Evolutionary conservation across 1,140 invertebrate species (phyloP).

Genomic region (Drosophila kanapiae): DNA sequence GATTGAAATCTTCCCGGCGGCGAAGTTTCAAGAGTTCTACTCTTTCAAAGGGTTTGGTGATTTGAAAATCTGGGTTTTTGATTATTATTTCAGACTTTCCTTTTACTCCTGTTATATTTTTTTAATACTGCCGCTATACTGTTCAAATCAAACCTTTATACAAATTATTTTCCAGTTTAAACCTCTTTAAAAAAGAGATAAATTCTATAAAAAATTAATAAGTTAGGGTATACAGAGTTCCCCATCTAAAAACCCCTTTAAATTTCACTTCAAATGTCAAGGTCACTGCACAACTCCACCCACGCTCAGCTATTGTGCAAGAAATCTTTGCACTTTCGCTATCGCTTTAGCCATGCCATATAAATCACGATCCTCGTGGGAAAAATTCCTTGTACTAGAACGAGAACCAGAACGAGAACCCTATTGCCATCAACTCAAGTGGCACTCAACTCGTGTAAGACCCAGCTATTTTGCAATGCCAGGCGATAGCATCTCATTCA

Average conservation of each 20-base stretch:
- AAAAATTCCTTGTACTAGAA: slow-evolving; percentile 8
- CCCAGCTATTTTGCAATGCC: slow-evolving; percentile 32
- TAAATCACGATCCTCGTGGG: slow-evolving; percentile 44
- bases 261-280: slow-evolving; percentile 45
- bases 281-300: slow-evolving; percentile 27
- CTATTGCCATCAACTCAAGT: slow-evolving; percentile 13
- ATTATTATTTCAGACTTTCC: too few species aligned
- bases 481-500: slow-evolving; percentile 43
- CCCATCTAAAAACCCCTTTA: background rate
- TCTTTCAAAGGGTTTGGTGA: background rate
- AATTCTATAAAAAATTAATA: background rate
- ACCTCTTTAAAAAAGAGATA: background rate
- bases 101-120: background rate
- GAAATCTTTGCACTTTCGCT: slow-evolving; percentile 34
- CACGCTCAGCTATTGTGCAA: background rate
- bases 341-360: slow-evolving; percentile 7
- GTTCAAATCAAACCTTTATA: background rate
- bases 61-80: background rate
- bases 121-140: too few species aligned
- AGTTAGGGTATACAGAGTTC: slow-evolving; percentile 12
- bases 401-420: background rate
- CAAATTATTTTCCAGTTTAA: background rate
- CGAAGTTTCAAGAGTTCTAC: slow-evolving; percentile 12
- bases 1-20: slow-evolving; percentile 39
- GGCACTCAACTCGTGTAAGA: slow-evolving; percentile 5